phyloP scores from a whole-genome alignment of 2,113 vertebrate species.

The Zootoca vivipara region DNA sequence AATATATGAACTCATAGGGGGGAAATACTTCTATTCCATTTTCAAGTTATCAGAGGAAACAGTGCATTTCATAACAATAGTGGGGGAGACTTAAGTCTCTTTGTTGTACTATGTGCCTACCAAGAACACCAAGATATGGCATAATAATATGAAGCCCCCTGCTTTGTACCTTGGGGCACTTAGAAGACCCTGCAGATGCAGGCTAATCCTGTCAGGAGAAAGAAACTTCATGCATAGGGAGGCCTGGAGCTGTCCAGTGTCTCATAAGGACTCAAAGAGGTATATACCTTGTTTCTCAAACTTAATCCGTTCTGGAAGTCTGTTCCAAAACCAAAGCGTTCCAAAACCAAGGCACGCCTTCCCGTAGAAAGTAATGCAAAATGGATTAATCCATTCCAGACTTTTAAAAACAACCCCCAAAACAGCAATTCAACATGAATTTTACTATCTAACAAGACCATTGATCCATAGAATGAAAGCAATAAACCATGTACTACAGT shows the following conservation, averaged over 20 bases:
- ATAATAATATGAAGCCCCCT: not conserved
- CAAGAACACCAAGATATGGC: not conserved
- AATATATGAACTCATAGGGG: not conserved
- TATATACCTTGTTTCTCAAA: not conserved
- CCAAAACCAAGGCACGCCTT: too few relatives aligned
- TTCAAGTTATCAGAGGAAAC: not conserved
- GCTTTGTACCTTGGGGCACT: not conserved
- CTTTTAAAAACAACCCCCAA: too few relatives aligned
- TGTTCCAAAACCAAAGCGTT: too few relatives aligned
- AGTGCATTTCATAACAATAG: not conserved
- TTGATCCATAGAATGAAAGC: too few relatives aligned
- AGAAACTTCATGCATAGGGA: not conserved
- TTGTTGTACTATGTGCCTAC: not conserved
- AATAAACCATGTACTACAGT: too few relatives aligned
- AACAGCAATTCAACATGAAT: too few relatives aligned
- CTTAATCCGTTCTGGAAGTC: too few relatives aligned
- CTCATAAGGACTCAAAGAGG: not conserved
- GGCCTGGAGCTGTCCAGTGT: not conserved
- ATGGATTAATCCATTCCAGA: too few relatives aligned
- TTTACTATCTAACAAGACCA: too few relatives aligned
- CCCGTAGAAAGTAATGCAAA: too few relatives aligned
- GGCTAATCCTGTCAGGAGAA: not conserved
- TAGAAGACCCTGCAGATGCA: not conserved
- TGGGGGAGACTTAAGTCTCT: not conserved
- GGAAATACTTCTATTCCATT: not conserved